phyloP scores from a whole-genome alignment of 2,113 vertebrate genomes.

The Spheniscus mendiculus region DNA sequence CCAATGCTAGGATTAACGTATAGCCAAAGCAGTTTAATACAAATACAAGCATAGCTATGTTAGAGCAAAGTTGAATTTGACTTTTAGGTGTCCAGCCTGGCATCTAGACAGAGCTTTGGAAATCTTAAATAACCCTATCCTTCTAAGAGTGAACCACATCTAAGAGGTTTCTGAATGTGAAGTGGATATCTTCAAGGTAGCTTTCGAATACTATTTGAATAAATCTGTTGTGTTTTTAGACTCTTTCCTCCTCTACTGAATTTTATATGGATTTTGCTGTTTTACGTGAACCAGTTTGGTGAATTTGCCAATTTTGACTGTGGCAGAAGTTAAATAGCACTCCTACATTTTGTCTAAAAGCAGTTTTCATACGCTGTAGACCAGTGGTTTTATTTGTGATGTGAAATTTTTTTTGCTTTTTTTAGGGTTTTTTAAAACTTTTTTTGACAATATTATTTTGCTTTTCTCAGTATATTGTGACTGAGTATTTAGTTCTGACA shows the following conservation, averaged over 20 bases:
- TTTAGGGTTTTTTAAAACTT: no score
- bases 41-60: background rate
- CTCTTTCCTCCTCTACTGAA: background rate
- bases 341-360: background rate
- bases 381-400: background rate
- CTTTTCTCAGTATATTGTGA: background rate
- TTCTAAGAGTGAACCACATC: background rate
- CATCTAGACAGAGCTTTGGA: background rate
- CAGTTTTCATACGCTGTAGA: background rate
- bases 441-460: background rate
- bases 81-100: background rate
- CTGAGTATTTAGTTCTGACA: background rate
- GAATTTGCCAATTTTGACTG: background rate
- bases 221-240: background rate
- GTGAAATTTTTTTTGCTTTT: background rate
- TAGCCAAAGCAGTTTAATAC: background rate
- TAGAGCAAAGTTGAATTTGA: background rate
- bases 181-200: background rate
- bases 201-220: background rate
- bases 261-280: background rate
- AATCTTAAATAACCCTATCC: background rate
- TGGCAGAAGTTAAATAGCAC: background rate
- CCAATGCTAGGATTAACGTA: background rate
- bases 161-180: background rate
- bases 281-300: background rate